phyloP scores from a whole-genome alignment of 2,888 invertebrate genomes.

The Thymelicus lineola region DNA sequence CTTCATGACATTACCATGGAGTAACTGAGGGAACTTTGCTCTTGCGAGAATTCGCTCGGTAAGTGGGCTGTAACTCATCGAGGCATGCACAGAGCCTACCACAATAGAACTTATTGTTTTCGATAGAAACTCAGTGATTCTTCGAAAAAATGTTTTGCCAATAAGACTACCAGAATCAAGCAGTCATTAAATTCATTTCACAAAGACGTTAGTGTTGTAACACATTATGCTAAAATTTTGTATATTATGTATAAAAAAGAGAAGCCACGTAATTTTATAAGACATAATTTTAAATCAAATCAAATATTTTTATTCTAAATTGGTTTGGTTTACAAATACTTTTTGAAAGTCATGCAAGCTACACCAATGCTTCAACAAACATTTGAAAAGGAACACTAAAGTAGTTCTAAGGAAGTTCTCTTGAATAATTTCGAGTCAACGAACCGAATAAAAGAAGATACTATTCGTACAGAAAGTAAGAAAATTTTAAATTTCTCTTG shows the following conservation, averaged over 20 bases:
- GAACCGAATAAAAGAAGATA: conserved; percentile 30
- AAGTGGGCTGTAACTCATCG: conserved; percentile 81
- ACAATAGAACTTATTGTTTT: conserved; percentile 58
- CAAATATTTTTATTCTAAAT: too few relatives aligned
- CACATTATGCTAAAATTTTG: neutral
- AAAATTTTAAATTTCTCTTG: conserved; percentile 27
- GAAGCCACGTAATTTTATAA: neutral
- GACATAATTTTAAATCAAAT: too few relatives aligned
- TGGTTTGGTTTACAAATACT: too few relatives aligned
- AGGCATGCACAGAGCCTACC: conserved; percentile 57
- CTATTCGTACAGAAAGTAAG: conserved; percentile 29
- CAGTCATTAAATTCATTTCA: too few relatives aligned
- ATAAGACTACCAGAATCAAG: too few relatives aligned
- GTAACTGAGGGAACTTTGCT: conserved; percentile 79
- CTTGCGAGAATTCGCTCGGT: conserved; percentile 73
- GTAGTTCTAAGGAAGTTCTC: conserved; percentile 25
- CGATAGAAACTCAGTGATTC: conserved; percentile 47
- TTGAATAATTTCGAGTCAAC: conserved; percentile 25
- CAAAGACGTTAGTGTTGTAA: too few relatives aligned
- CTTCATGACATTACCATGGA: conserved; percentile 83
- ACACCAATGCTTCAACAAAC: too few relatives aligned
- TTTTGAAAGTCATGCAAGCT: too few relatives aligned
- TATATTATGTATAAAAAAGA: neutral
- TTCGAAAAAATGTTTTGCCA: neutral
- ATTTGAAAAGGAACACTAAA: conserved; percentile 20